A percentile compares a stretch with the other conserved stretches of the same genome.
phyloP scores from a whole-genome alignment of 2,888 invertebrate species.

The Philopedon plagiatum region DNA sequence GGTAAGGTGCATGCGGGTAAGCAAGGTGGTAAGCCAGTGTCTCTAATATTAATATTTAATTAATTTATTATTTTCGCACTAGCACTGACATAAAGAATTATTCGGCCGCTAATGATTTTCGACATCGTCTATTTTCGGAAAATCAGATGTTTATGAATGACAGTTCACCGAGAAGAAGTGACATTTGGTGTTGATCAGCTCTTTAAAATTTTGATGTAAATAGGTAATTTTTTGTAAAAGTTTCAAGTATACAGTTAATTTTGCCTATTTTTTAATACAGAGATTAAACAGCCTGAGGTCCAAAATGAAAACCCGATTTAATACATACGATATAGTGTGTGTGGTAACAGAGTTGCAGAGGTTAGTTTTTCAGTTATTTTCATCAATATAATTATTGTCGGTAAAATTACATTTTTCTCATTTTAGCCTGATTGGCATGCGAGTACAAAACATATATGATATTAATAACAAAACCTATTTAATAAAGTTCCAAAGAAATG shows the following conservation, averaged over 20 bases:
- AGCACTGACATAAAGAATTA: too few relatives aligned
- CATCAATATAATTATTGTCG: too few relatives aligned
- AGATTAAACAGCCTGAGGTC: not conserved
- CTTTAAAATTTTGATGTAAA: too few relatives aligned
- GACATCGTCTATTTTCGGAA: not conserved
- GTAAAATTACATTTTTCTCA: not conserved
- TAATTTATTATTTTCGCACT: too few relatives aligned
- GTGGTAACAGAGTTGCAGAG: conserved; percentile 88
- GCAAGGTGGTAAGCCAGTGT: too few relatives aligned
- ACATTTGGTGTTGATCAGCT: not conserved
- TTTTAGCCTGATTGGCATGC: conserved; percentile 86
- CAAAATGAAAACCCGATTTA: conserved; percentile 94
- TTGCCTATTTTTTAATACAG: not conserved
- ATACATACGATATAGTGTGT: conserved; percentile 93
- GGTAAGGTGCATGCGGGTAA: too few relatives aligned
- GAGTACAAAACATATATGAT: conserved; percentile 98
- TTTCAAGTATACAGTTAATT: not conserved
- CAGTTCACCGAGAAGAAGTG: not conserved
- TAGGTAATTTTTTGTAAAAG: too few relatives aligned
- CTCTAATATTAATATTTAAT: too few relatives aligned
- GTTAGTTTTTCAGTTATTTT: too few relatives aligned
- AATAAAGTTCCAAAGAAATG: conserved; percentile 86
- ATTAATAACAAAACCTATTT: conserved; percentile 97
- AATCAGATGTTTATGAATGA: not conserved
- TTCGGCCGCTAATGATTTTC: too few relatives aligned